These are phyloP conservation scores for Artemia sp. DNA, from an alignment of 2,888 invertebrate genomes.

Conservation along the genomic window DNA sequence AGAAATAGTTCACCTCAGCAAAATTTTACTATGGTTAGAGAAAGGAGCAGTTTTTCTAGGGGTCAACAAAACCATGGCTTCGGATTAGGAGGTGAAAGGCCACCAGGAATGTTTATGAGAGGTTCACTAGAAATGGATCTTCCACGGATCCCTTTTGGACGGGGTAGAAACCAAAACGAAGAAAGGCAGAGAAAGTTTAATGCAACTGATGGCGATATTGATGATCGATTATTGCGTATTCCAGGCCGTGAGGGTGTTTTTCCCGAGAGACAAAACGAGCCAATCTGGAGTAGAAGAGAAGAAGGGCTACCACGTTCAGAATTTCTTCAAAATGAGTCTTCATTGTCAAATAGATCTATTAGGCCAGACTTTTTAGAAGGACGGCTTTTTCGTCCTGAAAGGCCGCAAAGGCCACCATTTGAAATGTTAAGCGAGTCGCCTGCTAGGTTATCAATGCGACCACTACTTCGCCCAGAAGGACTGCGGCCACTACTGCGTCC, in stretches of 20 bases:
- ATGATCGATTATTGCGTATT: too few relatives aligned
- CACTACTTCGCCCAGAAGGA: too few relatives aligned
- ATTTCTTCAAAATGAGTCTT: too few relatives aligned
- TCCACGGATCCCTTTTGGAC: neutral
- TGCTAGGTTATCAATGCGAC: too few relatives aligned
- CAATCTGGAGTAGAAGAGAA: too few relatives aligned
- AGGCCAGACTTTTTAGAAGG: neutral
- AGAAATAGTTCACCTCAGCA: neutral
- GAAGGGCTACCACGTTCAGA: too few relatives aligned
- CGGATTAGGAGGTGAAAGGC: neutral
- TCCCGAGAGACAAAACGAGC: too few relatives aligned
- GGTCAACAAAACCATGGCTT: neutral
- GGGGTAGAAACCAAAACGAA: neutral
- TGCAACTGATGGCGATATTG: too few relatives aligned
- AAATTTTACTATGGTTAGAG: neutral
- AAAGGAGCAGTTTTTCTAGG: neutral
- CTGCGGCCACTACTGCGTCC: too few relatives aligned
- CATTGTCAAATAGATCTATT: neutral
- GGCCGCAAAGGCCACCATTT: neutral
- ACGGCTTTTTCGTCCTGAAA: neutral
- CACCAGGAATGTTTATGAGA: constrained; percentile 12
- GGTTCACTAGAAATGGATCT: neutral
- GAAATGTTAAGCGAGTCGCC: neutral
- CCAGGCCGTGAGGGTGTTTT: too few relatives aligned
- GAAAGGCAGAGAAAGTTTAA: too few relatives aligned